A percentile compares a stretch with the other conserved stretches of the same genome.
These are phyloP conservation scores for Stichopus chloronotus DNA, from an alignment of 35 echinoderm and acorn worm genomes.

Conservation along the genomic window DNA sequence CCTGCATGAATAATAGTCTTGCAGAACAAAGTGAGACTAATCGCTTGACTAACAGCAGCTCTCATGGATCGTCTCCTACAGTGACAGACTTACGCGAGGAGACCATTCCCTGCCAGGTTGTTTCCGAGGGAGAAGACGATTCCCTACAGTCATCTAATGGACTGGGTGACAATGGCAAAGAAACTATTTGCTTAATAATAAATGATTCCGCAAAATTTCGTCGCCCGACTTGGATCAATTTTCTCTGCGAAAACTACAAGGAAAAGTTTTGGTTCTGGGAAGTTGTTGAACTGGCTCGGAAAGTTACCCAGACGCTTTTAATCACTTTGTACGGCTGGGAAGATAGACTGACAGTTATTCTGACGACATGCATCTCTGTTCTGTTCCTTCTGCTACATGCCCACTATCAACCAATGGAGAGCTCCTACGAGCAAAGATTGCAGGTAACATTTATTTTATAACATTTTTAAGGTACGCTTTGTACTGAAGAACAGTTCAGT, in stretches of 20 bases:
- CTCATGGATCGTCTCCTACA: too few relatives aligned
- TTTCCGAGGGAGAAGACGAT: background rate
- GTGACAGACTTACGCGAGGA: constrained; percentile 22
- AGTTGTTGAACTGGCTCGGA: constrained; percentile 52
- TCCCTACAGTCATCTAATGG: background rate
- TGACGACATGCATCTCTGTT: constrained; percentile 54
- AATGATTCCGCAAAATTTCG: background rate
- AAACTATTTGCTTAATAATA: background rate
- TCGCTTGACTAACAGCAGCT: too few relatives aligned
- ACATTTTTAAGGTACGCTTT: too few relatives aligned
- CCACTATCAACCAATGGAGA: constrained; percentile 19
- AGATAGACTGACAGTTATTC: constrained; percentile 37
- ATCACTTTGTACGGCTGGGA: constrained; percentile 56
- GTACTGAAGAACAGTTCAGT: too few relatives aligned
- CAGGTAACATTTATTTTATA: background rate
- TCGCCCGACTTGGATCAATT: constrained; percentile 5
- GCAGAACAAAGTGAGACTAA: constrained; percentile 39
- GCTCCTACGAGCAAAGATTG: constrained; percentile 4
- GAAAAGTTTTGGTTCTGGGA: constrained; percentile 64
- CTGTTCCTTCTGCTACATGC: constrained; percentile 41
- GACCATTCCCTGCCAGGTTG: constrained; percentile 2
- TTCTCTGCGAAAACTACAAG: constrained; percentile 70
- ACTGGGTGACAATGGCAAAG: background rate
- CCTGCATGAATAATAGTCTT: too few relatives aligned
- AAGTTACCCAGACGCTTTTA: constrained; percentile 55